A percentile compares a stretch with the other conserved stretches of the same genome.
Evolutionary conservation across 2,888 invertebrate species (phyloP).

Genomic region (Lasioglossum zephyrum): DNA sequence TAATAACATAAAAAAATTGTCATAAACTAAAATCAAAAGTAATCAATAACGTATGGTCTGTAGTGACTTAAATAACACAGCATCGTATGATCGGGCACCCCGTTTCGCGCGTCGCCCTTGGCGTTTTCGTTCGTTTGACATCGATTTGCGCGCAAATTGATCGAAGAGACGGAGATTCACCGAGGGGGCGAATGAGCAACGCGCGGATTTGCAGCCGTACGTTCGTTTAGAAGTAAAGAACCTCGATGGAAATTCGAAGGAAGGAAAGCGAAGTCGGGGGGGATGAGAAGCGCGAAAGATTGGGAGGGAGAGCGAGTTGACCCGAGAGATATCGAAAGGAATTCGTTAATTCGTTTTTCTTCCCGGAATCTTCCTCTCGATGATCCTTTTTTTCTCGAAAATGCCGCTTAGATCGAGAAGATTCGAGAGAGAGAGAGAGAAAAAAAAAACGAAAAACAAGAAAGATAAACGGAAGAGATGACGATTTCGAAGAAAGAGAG

Average conservation of each 20-base stretch:
- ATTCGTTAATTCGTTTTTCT: constrained; percentile 29
- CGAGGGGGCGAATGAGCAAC: constrained; percentile 29
- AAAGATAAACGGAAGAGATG: neutral
- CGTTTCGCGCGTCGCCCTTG: constrained; percentile 57
- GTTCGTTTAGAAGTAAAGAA: constrained; percentile 66
- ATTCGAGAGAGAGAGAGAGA: neutral
- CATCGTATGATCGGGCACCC: constrained; percentile 81
- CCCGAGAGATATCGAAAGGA: neutral
- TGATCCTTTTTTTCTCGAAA: neutral
- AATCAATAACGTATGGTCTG: constrained; percentile 82
- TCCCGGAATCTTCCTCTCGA: neutral
- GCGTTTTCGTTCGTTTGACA: neutral
- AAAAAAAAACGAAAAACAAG: neutral
- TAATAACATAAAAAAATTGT: constrained; percentile 83
- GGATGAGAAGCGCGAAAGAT: neutral
- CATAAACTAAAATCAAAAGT: constrained; percentile 82
- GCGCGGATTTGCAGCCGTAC: constrained; percentile 54
- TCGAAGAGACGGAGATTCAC: neutral
- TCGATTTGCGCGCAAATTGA: neutral
- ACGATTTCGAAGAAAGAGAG: neutral
- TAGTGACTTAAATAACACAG: constrained; percentile 84
- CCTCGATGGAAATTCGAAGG: constrained; percentile 42
- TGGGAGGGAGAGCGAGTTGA: neutral
- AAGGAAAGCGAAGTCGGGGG: constrained; percentile 12
- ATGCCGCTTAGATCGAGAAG: neutral